Evolutionary conservation across 2,797 vertebrate species (phyloP).

Genomic region (Euthynnus affinis): DNA sequence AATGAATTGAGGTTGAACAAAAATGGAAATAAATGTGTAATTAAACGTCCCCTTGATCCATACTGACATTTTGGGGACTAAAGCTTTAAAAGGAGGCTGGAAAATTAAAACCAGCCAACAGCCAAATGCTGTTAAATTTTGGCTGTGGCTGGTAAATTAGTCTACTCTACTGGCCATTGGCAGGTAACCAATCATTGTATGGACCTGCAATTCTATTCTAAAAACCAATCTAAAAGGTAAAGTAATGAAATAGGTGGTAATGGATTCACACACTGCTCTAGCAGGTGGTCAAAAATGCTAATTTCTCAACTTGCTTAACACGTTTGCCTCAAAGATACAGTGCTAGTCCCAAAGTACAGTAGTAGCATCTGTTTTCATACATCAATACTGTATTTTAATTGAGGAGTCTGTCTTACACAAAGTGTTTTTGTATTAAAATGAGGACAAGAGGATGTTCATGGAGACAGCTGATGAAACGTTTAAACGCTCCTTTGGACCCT

Average conservation of each 20-base stretch:
- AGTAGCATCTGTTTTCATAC: slow-evolving; percentile 8
- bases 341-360: slow-evolving; percentile 19
- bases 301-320: slow-evolving; percentile 47
- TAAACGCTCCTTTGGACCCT: slow-evolving; percentile 10
- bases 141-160: slow-evolving; percentile 59
- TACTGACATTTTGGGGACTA: slow-evolving; percentile 59
- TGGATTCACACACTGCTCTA: slow-evolving; percentile 42
- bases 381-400: slow-evolving; percentile 21
- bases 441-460: slow-evolving; percentile 32
- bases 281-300: slow-evolving; percentile 39
- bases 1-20: not conserved
- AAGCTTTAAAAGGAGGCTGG: slow-evolving; percentile 51
- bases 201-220: slow-evolving; percentile 42
- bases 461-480: slow-evolving; percentile 33
- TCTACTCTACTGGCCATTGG: slow-evolving; percentile 58
- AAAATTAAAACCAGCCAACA: slow-evolving; percentile 64
- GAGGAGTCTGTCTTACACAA: slow-evolving; percentile 14
- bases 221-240: slow-evolving; percentile 55
- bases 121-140: slow-evolving; percentile 63
- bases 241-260: slow-evolving; percentile 61
- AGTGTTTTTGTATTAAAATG: slow-evolving; percentile 21
- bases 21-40: slow-evolving; percentile 61
- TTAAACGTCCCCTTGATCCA: slow-evolving; percentile 60
- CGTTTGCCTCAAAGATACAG: slow-evolving; percentile 36
- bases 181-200: slow-evolving; percentile 71